A percentile compares a stretch with the other conserved stretches of the same genome.
Conservation (phyloP, 2,113 vertebrate genomes). For the Notarius quadriscutis region DNA sequence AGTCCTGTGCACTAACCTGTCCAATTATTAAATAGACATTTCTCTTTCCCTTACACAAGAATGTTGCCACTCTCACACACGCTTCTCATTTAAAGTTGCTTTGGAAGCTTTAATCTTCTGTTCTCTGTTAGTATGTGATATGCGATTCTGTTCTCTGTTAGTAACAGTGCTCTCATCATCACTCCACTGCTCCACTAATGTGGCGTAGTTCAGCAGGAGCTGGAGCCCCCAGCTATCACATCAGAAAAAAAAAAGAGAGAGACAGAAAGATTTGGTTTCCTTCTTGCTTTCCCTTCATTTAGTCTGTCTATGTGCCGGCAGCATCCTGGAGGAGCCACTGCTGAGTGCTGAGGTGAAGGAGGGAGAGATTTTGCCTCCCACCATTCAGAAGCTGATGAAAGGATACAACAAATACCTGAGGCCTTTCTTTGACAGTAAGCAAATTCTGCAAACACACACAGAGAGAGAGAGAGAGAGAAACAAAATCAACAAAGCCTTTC, state of each 20-base stretch:
- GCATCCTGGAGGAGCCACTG: slow-evolving; percentile 72
- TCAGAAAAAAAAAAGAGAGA: not conserved
- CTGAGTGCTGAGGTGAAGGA: slow-evolving; percentile 72
- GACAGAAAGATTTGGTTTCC: slow-evolving; percentile 8
- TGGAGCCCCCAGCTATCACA: slow-evolving; percentile 24
- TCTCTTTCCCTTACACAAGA: not conserved
- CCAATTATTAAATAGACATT: not conserved
- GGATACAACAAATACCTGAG: slow-evolving; percentile 92
- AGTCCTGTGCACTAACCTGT: not conserved
- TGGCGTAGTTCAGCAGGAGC: slow-evolving; percentile 32
- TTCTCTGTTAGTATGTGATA: slow-evolving; percentile 28
- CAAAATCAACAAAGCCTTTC: not conserved
- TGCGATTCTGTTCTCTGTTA: slow-evolving; percentile 8
- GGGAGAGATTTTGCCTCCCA: slow-evolving; percentile 81
- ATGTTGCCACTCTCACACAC: not conserved
- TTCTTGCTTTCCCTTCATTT: not conserved
- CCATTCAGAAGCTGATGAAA: slow-evolving; percentile 88
- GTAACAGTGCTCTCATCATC: slow-evolving; percentile 27
- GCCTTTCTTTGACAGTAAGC: slow-evolving; percentile 91
- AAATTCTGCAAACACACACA: not conserved
- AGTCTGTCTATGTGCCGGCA: slow-evolving; percentile 54
- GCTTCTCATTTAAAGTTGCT: slow-evolving; percentile 3
- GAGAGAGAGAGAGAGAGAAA: not conserved
- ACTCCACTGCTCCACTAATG: not conserved
- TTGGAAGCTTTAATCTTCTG: slow-evolving; percentile 18